These are phyloP conservation scores for Morus bassanus DNA, from an alignment of 2,797 vertebrate genomes.

Conservation along the genomic window DNA sequence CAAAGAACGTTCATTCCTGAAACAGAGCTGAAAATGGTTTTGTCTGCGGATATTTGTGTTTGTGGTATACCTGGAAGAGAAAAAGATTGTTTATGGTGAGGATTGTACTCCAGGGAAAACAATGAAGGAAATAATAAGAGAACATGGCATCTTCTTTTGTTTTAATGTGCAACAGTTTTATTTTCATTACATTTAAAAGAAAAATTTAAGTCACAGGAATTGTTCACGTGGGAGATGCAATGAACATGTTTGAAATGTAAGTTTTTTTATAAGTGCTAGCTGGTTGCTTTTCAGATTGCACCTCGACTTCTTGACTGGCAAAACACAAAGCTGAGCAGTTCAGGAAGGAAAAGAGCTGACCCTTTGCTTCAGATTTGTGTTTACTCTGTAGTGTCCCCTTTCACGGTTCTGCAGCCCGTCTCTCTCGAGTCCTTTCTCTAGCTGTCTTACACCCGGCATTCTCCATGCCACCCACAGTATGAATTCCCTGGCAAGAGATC, in stretches of 20 bases:
- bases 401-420: neutral
- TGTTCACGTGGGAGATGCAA: neutral
- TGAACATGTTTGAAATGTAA: neutral
- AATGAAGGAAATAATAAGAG: neutral
- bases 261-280: neutral
- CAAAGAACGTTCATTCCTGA: constrained; percentile 28
- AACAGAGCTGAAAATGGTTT: constrained; percentile 41
- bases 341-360: neutral
- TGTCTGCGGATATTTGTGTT: constrained; percentile 20
- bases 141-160: neutral
- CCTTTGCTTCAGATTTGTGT: neutral
- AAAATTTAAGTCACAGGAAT: neutral
- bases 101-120: neutral
- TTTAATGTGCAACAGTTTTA: neutral
- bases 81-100: neutral
- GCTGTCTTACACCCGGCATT: neutral
- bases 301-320: neutral
- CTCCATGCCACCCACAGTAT: neutral
- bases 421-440: neutral
- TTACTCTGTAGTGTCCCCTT: neutral
- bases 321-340: neutral
- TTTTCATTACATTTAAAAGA: constrained; percentile 10
- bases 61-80: neutral
- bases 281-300: neutral
- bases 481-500: neutral